Evolutionary conservation across 1,140 invertebrate genomes (phyloP).

Genomic region (Hydropsyche tenuis): DNA sequence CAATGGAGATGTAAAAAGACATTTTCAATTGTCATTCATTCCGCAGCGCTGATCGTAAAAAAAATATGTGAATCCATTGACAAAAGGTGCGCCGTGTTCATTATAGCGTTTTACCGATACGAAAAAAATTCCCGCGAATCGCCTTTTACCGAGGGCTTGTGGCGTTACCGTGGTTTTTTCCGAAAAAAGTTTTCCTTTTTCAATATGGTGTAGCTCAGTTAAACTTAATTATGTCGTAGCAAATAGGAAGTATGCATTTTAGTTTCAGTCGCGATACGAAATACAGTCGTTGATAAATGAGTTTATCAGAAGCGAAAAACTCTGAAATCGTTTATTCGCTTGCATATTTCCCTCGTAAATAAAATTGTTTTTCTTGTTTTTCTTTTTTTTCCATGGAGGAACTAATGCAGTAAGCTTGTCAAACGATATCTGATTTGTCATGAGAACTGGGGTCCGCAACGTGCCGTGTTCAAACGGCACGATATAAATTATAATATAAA

Average conservation of each 20-base stretch:
- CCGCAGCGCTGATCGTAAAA: conserved; percentile 37
- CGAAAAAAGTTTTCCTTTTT: background rate
- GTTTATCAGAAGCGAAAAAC: background rate
- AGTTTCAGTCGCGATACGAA: background rate
- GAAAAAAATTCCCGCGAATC: conserved; percentile 12
- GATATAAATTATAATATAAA: conserved; percentile 37
- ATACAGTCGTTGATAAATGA: background rate
- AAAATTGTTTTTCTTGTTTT: conserved; percentile 36
- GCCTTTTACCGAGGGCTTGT: background rate
- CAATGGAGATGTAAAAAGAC: conserved; percentile 29
- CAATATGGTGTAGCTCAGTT: too few relatives aligned
- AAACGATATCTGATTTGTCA: conserved; percentile 47
- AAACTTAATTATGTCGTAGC: background rate
- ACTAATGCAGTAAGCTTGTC: conserved; percentile 50
- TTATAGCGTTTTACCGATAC: background rate
- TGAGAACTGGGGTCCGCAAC: conserved; percentile 29
- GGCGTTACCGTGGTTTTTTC: background rate
- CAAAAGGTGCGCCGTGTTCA: conserved; percentile 40
- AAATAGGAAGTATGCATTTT: conserved; percentile 15
- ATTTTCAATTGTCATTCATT: conserved; percentile 40
- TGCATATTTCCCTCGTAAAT: conserved; percentile 37
- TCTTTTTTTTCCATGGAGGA: conserved; percentile 8
- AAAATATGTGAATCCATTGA: conserved; percentile 44
- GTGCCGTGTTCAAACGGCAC: conserved; percentile 28
- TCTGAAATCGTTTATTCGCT: background rate